Evolutionary conservation across 2,888 invertebrate genomes (phyloP).

Genomic region (Aphodius granarius): DNA sequence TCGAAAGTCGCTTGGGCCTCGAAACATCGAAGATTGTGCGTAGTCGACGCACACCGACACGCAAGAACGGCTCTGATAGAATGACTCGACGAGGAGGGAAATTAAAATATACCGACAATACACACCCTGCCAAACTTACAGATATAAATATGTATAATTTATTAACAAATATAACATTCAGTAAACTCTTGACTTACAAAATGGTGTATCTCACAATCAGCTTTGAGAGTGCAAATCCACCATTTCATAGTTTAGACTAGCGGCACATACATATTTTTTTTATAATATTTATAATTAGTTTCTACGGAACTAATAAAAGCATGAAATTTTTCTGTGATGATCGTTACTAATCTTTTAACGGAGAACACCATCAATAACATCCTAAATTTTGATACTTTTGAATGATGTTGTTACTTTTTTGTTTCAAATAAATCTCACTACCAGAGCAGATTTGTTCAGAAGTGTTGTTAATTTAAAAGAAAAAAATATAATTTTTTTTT

Average conservation of each 20-base stretch:
- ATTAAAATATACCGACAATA: constrained; percentile 44
- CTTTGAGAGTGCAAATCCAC: constrained; percentile 27
- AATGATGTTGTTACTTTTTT: too few species aligned
- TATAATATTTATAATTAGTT: constrained; percentile 45
- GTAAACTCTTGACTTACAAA: constrained; percentile 45
- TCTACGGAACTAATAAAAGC: constrained; percentile 50
- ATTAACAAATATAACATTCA: constrained; percentile 55
- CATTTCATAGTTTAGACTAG: constrained; percentile 42
- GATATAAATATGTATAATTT: constrained; percentile 53
- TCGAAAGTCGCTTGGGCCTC: neutral
- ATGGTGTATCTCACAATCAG: constrained; percentile 35
- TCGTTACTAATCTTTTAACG: neutral
- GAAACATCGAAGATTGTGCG: neutral
- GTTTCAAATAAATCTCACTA: too few species aligned
- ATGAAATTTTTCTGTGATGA: constrained; percentile 39
- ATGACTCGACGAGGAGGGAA: constrained; percentile 16
- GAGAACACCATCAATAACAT: neutral
- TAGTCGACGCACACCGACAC: neutral
- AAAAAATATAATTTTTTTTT: too few species aligned
- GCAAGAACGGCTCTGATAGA: neutral
- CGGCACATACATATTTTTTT: constrained; percentile 45
- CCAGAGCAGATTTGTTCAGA: too few species aligned
- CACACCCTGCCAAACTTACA: constrained; percentile 43
- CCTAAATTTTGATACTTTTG: too few species aligned
- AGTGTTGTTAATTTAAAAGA: neutral